Percentiles rank a stretch among this genome's conserved stretches.
Conservation (phyloP, 2,888 invertebrate species). For the Galerucella calmariensis region DNA sequence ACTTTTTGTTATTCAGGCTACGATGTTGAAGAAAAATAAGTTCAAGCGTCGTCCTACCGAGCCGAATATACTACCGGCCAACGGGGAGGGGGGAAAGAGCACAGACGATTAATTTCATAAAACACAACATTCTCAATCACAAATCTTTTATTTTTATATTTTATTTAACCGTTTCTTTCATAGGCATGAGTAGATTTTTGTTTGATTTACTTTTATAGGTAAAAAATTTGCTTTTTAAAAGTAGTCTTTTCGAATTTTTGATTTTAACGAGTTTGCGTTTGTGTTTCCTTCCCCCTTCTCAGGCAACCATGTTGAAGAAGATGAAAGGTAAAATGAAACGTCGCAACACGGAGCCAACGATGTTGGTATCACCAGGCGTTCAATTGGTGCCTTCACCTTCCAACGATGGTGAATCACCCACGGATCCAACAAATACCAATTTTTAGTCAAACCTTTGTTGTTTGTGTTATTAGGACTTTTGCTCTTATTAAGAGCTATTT, state of each 20-base stretch:
- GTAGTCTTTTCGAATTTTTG: conserved; percentile 28
- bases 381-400: conserved; percentile 65
- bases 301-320: conserved; percentile 99
- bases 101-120: conserved; percentile 68
- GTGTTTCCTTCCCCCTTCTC: conserved; percentile 65
- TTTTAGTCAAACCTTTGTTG: conserved; percentile 52
- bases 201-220: conserved; percentile 45
- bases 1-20: conserved; percentile 78
- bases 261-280: conserved; percentile 38
- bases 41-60: conserved; percentile 94
- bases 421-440: conserved; percentile 63
- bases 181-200: conserved; percentile 49
- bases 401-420: conserved; percentile 66
- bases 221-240: conserved; percentile 40
- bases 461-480: conserved; percentile 42
- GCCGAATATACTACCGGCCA: conserved; percentile 79
- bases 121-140: conserved; percentile 49
- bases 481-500: conserved; percentile 44
- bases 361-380: conserved; percentile 69
- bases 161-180: conserved; percentile 40
- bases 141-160: conserved; percentile 43
- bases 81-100: conserved; percentile 72
- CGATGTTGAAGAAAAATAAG: conserved; percentile 99
- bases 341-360: conserved; percentile 90
- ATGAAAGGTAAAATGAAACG: conserved; percentile 96